Base-by-base conservation (phyloP, 1,140 invertebrate species). In the Solenopsis fugax region DNA sequence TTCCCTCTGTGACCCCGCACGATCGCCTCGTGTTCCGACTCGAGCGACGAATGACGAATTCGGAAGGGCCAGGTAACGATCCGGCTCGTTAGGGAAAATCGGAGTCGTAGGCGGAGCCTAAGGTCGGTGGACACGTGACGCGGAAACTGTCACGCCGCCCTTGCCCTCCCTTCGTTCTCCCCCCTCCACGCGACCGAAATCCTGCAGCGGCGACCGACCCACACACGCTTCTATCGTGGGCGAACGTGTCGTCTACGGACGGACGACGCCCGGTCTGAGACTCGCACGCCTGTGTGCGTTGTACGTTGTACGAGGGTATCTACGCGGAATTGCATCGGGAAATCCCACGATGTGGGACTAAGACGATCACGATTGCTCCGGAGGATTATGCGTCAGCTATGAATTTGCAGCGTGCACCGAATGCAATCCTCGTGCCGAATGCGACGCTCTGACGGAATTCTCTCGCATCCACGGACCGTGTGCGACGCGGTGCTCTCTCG, bases 81-180 rank as follows among this genome's bases (percentile, higher is more conserved):
- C 88, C 88, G 41, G 41, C 62, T 84, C 73, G 87, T 69, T 45
- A 89, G 90, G 89, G 92, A 94, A 95, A 94, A 93, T 93, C 93
- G 85, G 87, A 82, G 52, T 89, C 78, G 94, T 94, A 94, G 95
- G 95, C 95, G 95, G 94, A 84, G 95, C 94, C 85, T 95, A 92
- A 94, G 92, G 92, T 93, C 92, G 92, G 93, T 92, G 91, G 94
- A 95, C 94, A 95, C 94, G 94, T 95, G 94, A 95, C 94, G 93
- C 93, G 93, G 93, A 95, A 95, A 95, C 94, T 95, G 95, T 95
- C 95, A 95, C 94, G 94, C 94, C 94, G 94, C 94, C 94, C 94
- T 94, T 94, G 89, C 92, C 92, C 87, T 88, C 90, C 88, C 89
- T 91, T 87, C 91, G 85, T 62, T 50, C 72, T 10, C 24, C 60